A percentile compares a stretch with the other conserved stretches of the same genome.
Evolutionary conservation across 2,888 invertebrate species (phyloP).

Genomic region (Cremastobaeus sp.): DNA sequence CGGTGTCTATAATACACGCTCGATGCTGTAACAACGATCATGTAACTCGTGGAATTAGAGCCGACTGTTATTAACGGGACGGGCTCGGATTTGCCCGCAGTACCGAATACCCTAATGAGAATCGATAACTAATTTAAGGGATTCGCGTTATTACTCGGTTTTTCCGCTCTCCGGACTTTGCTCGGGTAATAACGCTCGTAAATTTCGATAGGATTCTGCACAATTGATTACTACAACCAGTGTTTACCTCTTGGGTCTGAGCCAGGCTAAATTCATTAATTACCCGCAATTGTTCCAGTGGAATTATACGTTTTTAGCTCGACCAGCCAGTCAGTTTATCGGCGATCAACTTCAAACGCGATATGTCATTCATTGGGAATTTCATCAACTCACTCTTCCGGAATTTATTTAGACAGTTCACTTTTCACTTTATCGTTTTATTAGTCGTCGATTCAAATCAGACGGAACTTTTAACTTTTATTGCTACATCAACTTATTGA

Average conservation of each 20-base stretch:
- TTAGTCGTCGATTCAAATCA: too few species aligned
- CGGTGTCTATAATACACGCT: conserved; percentile 17
- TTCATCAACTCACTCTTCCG: too few species aligned
- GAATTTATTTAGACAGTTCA: too few species aligned
- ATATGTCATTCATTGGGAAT: too few species aligned
- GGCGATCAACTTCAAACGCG: too few species aligned
- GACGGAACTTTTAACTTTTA: too few species aligned
- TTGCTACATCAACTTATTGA: too few species aligned
- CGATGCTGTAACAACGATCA: conserved; percentile 39
- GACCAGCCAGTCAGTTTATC: too few species aligned
- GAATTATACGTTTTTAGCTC: too few species aligned
- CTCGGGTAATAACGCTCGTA: conserved; percentile 14
- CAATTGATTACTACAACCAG: conserved; percentile 21
- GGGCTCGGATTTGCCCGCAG: conserved; percentile 23
- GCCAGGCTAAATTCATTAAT: conserved; percentile 6
- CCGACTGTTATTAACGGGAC: conserved; percentile 49
- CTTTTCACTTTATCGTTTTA: too few species aligned
- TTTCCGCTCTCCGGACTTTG: conserved; percentile 10
- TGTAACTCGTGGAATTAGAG: conserved; percentile 42
- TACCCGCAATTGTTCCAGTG: too few species aligned
- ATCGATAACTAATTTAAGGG: conserved; percentile 54
- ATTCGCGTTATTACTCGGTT: conserved; percentile 37
- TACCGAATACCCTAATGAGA: conserved; percentile 36
- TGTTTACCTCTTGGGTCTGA: conserved; percentile 3
- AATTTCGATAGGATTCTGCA: conserved; percentile 11